Base-by-base conservation (phyloP, 2,888 invertebrate species). In the Amblyjoppa proteus region DNA sequence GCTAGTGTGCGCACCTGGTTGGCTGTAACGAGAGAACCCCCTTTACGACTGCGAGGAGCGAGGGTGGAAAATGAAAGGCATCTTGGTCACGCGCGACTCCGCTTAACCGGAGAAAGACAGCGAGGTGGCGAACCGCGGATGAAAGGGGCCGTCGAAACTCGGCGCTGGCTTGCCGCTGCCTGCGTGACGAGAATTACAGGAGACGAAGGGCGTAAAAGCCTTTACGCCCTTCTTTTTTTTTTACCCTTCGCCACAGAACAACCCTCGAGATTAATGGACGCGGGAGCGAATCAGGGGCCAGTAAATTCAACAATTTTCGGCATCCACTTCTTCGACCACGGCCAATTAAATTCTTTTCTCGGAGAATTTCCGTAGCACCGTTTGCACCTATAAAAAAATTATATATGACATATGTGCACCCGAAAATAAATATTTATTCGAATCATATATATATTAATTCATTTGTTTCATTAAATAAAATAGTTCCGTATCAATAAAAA, bases 21-120 rank as follows among this genome's bases (percentile, higher is more conserved):
- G 69, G 77, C 78, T 69, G 74, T 69, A 78, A 84, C 68, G 81
- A 68, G 69, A 77, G 58, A 41, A 31, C 4, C 45, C 61, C 61
- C 77, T 84, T 84, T 84, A 81, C 69, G 84, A 84, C 61, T 69
- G 41, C 41, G 31, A 68, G 13, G 61, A 38, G 61, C 69, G 25
- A 64, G 69, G 69, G 25, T 64, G 73, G 78, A 81, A 77, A 81
- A 81, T 69, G 53, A 77, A 78, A 81, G 81, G 78, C 51, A 70
- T 74, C 25, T 51, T 34, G 56, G 49, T 64, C 61, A 64, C 61
- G 61, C 61, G 61, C 61, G 61, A 13, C 61, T 64, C 34, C 61
- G 61, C 61, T 64, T 58, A 28, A 58, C 58, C 61, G 61, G 28
- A 31, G 34, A 64, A 64, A 64, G 31, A 34, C 31, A 64, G 61